phyloP scores from a whole-genome alignment of 1,140 invertebrate genomes.

The Parapsyche elsis region DNA sequence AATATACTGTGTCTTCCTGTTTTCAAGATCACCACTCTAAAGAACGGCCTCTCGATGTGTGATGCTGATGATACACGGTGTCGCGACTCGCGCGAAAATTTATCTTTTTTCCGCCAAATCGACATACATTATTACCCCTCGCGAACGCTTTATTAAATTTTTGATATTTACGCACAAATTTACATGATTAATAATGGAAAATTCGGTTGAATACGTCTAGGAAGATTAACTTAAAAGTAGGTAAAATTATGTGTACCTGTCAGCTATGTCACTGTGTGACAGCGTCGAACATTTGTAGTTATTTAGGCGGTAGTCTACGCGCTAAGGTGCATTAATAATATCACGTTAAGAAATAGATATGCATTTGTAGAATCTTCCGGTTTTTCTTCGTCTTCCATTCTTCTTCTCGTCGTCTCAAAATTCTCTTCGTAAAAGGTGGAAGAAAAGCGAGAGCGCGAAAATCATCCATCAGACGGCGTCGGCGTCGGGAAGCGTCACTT shows the following conservation, averaged over 20 bases:
- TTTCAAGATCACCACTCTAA: neutral
- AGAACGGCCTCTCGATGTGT: neutral
- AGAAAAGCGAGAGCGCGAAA: conserved; percentile 4
- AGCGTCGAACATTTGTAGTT: conserved; percentile 12
- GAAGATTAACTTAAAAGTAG: no score
- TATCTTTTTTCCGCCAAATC: conserved; percentile 1
- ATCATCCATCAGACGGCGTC: conserved; percentile 37
- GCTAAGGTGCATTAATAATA: neutral
- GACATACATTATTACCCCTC: neutral
- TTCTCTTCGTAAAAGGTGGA: neutral
- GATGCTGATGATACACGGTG: conserved; percentile 11
- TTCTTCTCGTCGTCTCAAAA: conserved; percentile 10
- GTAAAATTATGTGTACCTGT: no score
- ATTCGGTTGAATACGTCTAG: no score
- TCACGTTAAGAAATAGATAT: conserved; percentile 2
- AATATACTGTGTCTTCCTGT: conserved; percentile 26
- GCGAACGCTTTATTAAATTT: no score
- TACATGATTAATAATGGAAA: no score
- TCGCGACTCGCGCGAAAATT: conserved; percentile 7
- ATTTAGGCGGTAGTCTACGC: neutral
- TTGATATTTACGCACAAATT: no score
- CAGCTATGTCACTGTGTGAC: neutral
- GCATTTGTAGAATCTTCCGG: conserved; percentile 9
- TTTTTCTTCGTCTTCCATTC: conserved; percentile 5
- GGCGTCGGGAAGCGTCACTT: conserved; percentile 31